These are phyloP conservation scores for Pipa parva DNA, from an alignment of 2,113 vertebrate genomes.

Conservation along the genomic window DNA sequence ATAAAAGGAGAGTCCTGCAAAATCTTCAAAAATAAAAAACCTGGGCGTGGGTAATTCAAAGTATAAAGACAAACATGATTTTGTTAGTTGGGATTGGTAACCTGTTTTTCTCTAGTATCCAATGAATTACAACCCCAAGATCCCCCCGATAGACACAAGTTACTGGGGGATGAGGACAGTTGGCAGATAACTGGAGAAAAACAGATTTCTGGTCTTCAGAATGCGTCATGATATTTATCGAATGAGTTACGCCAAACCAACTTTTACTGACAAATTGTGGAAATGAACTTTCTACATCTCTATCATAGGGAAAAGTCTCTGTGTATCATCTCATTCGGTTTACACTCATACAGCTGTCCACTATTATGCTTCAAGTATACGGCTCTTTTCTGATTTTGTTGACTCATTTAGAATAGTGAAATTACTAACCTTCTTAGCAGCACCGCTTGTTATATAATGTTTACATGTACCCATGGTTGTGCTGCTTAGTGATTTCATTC, in stretches of 20 bases:
- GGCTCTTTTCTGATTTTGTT: background rate
- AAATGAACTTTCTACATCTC: background rate
- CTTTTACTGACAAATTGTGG: background rate
- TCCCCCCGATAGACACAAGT: too few relatives aligned
- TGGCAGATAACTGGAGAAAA: too few relatives aligned
- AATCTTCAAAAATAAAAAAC: too few relatives aligned
- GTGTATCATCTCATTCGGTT: background rate
- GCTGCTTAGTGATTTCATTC: conserved; percentile 55
- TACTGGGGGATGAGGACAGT: too few relatives aligned
- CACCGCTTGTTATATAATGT: background rate
- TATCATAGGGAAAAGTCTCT: background rate
- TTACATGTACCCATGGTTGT: conserved; percentile 1
- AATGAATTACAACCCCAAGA: too few relatives aligned
- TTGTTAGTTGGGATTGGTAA: too few relatives aligned
- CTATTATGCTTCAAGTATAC: background rate
- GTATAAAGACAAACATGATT: too few relatives aligned
- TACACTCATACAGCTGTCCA: background rate
- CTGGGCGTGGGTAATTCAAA: too few relatives aligned
- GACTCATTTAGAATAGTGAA: background rate
- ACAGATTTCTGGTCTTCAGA: background rate
- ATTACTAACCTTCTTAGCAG: conserved; percentile 15
- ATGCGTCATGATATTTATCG: background rate
- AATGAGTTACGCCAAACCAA: background rate
- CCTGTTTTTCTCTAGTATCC: too few relatives aligned
- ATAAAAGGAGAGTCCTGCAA: too few relatives aligned